These are phyloP conservation scores for Pseudomugil tenellus DNA, from an alignment of 2,797 vertebrate species.

Conservation along the genomic window DNA sequence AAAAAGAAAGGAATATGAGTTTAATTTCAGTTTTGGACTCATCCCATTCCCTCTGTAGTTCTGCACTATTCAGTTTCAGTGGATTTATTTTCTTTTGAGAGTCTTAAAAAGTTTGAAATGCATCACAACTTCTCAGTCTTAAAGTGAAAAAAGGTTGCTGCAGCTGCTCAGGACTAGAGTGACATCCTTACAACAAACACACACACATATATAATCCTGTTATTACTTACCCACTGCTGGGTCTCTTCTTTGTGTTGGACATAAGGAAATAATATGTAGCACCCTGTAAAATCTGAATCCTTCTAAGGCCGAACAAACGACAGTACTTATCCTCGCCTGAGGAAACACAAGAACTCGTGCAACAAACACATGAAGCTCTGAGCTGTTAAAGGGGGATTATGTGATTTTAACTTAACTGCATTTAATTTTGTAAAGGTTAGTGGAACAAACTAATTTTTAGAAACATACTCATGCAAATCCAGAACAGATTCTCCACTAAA, in stretches of 20 bases:
- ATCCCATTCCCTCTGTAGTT: background rate
- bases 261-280: constrained; percentile 43
- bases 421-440: background rate
- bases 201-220: constrained; percentile 14
- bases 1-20: constrained; percentile 4
- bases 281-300: constrained; percentile 23
- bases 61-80: constrained; percentile 8
- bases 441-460: background rate
- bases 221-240: constrained; percentile 17
- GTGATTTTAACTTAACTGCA: background rate
- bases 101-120: constrained; percentile 15
- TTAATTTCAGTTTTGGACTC: constrained; percentile 4
- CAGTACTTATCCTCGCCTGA: background rate
- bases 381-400: background rate
- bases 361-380: background rate
- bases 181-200: constrained; percentile 37
- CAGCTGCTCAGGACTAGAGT: constrained; percentile 54
- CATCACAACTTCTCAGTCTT: constrained; percentile 17
- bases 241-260: constrained; percentile 16
- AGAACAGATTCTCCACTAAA: background rate
- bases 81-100: constrained; percentile 30
- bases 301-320: constrained; percentile 26
- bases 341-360: background rate
- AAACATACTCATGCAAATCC: constrained; percentile 4
- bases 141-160: constrained; percentile 30